Base-by-base conservation (phyloP, 2,888 invertebrate genomes). In the Chrysomela aeneicollis region DNA sequence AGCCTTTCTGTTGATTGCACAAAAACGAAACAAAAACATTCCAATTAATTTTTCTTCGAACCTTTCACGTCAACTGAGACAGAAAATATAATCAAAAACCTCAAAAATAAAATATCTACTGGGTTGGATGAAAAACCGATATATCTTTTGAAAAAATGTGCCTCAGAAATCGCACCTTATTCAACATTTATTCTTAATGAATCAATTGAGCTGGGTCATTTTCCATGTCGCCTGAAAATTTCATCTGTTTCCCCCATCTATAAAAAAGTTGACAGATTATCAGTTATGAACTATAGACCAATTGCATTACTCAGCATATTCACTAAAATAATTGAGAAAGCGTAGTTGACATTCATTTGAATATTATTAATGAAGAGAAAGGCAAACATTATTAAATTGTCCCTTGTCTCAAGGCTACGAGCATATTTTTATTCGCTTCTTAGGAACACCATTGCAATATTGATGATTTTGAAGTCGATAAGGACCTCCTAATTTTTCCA, bases 41-140 rank as follows among this genome's bases (percentile, higher is more conserved):
- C 22, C 22, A 18, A 21, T 50, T 21, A n/a, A 19, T 50, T 50
- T 50, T 50, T 19, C 50, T 50, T 50, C n/a, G 19, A 50, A 50
- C 50, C 50, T 19, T 21, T 18, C 19, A 50, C 19, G 50, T 50
- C 19, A 50, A 50, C 50, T 50, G 50, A 50, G 21, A 50, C n/a
- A 21, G 50, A 50, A 50, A 50, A 50, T 35, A 10, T 12, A 35
- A 35, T 35, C 9, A 35, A 35, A 35, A 12, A 35, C 35, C 12
- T 26, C 26, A 26, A 26, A 35, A 35, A 10, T 35, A 35, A 35
- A 10, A 35, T 5, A 35, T 10, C 35, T 35, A 35, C 35, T 35
- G 35, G 35, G 35, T 35, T 35, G 10, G 35, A 10, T 35, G 35
- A 35, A 35, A 35, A 5, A 35, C 35, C 35, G 12, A 9, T 35